phyloP scores from a whole-genome alignment of 1,140 invertebrate species.

The Drosophila yakuba region DNA sequence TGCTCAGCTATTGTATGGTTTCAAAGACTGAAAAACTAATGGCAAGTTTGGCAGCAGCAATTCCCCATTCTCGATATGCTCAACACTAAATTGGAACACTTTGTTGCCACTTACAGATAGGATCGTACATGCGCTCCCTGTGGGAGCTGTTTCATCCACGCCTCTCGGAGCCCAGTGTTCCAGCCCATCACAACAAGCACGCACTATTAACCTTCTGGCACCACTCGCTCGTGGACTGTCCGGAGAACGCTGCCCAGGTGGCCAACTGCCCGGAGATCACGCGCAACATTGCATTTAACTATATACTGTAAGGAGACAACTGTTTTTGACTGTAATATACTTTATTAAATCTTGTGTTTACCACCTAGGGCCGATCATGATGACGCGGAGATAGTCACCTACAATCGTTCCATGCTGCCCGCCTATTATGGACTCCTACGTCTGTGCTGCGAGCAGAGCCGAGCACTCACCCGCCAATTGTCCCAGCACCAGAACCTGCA shows the following conservation, averaged over 20 bases:
- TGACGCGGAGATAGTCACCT: constrained; percentile 96
- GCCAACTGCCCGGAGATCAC: constrained; percentile 91
- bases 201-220: constrained; percentile 96
- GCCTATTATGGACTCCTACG: constrained; percentile 96
- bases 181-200: constrained; percentile 98
- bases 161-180: constrained; percentile 96
- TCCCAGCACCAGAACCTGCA: constrained; percentile 97
- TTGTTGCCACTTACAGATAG: constrained; percentile 87
- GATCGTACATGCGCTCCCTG: constrained; percentile 94
- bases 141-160: constrained; percentile 98
- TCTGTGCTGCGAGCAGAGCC: constrained; percentile 94
- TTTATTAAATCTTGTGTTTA: background rate
- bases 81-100: constrained; percentile 17
- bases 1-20: constrained; percentile 95
- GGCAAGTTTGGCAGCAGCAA: constrained; percentile 86
- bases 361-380: constrained; percentile 94
- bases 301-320: constrained; percentile 92
- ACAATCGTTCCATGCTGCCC: constrained; percentile 96
- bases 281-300: constrained; percentile 97
- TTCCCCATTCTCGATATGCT: background rate
- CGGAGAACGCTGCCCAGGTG: constrained; percentile 95
- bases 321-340: background rate
- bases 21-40: constrained; percentile 96
- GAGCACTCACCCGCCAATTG: constrained; percentile 92
- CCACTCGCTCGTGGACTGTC: constrained; percentile 95